Evolutionary conservation across 2,888 invertebrate species (phyloP).

Genomic region (Hecatera dysodea): DNA sequence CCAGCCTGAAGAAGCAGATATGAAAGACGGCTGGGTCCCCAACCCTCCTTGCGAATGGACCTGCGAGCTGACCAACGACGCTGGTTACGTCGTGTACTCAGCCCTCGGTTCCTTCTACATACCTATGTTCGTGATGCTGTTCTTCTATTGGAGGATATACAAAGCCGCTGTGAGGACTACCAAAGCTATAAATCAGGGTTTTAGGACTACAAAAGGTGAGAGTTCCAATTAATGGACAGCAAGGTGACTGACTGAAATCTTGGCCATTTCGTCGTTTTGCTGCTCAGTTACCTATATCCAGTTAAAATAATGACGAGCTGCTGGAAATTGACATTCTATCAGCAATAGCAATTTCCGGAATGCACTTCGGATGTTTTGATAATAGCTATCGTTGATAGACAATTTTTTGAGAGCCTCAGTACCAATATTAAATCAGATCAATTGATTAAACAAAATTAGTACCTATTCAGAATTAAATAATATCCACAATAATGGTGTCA

Average conservation of each 20-base stretch:
- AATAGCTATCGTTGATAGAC: no score
- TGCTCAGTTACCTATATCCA: no score
- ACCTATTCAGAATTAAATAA: background rate
- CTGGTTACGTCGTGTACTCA: constrained; percentile 98
- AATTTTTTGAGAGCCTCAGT: no score
- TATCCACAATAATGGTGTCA: constrained; percentile 30
- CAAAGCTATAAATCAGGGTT: constrained; percentile 97
- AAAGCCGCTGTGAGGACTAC: constrained; percentile 98
- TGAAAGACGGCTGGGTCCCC: constrained; percentile 77
- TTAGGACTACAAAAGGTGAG: constrained; percentile 95
- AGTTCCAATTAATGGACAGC: background rate
- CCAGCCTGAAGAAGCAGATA: constrained; percentile 81
- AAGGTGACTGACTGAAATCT: background rate
- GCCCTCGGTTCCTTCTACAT: constrained; percentile 99
- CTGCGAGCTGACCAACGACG: constrained; percentile 98
- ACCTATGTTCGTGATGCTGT: constrained; percentile 99
- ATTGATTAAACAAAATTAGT: background rate
- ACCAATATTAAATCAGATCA: constrained; percentile 1
- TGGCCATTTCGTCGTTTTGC: background rate
- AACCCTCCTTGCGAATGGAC: constrained; percentile 95
- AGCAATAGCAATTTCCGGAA: background rate
- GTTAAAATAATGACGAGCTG: no score
- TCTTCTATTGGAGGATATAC: constrained; percentile 99
- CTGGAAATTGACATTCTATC: no score
- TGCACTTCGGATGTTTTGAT: no score